phyloP scores from a whole-genome alignment of 2,888 invertebrate species.

The Teleogryllus oceanicus region DNA sequence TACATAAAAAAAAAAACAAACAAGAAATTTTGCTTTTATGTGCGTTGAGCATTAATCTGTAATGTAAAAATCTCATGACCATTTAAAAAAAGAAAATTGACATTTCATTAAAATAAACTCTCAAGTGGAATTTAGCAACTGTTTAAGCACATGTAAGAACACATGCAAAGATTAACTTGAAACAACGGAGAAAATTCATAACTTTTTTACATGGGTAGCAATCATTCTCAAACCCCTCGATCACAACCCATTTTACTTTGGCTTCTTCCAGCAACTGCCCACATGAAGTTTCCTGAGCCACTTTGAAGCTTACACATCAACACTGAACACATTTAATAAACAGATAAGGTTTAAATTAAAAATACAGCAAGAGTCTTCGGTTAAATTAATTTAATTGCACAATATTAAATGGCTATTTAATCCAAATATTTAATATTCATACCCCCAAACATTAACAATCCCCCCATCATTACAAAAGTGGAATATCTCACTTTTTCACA shows the following conservation, averaged over 20 bases:
- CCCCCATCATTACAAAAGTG: not conserved
- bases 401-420: constrained; percentile 20
- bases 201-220: not conserved
- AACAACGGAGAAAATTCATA: not conserved
- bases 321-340: constrained; percentile 22
- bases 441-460: not conserved
- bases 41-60: not conserved
- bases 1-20: no score
- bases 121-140: not conserved
- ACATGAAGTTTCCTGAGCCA: constrained; percentile 5
- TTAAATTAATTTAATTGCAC: constrained; percentile 20
- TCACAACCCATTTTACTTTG: not conserved
- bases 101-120: constrained; percentile 21
- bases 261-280: not conserved
- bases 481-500: not conserved
- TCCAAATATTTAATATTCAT: constrained; percentile 18
- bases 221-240: no score
- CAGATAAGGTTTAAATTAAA: constrained; percentile 20
- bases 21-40: not conserved
- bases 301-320: not conserved
- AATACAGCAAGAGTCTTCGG: constrained; percentile 5
- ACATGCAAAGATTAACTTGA: constrained; percentile 19
- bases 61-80: not conserved
- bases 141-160: not conserved
- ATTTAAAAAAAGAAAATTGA: not conserved